Percentiles rank a stretch among this genome's conserved stretches.
These are phyloP conservation scores for Ormyrus pomaceus DNA, from an alignment of 2,888 invertebrate genomes.

Conservation along the genomic window DNA sequence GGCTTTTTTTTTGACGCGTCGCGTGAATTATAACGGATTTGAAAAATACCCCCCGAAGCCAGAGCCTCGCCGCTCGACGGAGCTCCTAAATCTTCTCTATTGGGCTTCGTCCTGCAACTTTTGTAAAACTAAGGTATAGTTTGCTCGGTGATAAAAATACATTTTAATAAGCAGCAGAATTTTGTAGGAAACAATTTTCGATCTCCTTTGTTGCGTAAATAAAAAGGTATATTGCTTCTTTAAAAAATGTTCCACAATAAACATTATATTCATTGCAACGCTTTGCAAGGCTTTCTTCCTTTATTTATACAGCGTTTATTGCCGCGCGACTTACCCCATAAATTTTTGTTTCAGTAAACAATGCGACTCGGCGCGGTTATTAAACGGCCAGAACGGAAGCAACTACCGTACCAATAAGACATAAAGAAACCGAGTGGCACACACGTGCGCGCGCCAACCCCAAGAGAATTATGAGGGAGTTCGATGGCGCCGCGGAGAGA, in stretches of 20 bases:
- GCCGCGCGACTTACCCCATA: not conserved
- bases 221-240: too few relatives aligned
- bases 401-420: not conserved
- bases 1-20: not conserved
- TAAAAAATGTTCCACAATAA: too few relatives aligned
- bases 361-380: not conserved
- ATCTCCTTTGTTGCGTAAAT: too few relatives aligned
- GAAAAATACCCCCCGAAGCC: constrained; percentile 12
- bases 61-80: too few relatives aligned
- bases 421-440: not conserved
- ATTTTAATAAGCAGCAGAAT: too few relatives aligned
- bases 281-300: not conserved
- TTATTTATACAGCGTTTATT: not conserved
- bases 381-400: not conserved
- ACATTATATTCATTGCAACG: too few relatives aligned
- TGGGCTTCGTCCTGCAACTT: too few relatives aligned
- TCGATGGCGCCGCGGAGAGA: too few relatives aligned
- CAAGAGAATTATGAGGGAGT: not conserved
- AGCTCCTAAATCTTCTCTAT: too few relatives aligned
- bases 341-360: not conserved
- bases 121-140: too few relatives aligned
- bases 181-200: too few relatives aligned
- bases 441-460: not conserved
- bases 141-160: too few relatives aligned
- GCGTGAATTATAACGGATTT: constrained; percentile 11